Evolutionary conservation across 2,888 invertebrate genomes (phyloP), one percentile per base, ranked within the genome.

Genomic region (Amaurobius ferox): DNA sequence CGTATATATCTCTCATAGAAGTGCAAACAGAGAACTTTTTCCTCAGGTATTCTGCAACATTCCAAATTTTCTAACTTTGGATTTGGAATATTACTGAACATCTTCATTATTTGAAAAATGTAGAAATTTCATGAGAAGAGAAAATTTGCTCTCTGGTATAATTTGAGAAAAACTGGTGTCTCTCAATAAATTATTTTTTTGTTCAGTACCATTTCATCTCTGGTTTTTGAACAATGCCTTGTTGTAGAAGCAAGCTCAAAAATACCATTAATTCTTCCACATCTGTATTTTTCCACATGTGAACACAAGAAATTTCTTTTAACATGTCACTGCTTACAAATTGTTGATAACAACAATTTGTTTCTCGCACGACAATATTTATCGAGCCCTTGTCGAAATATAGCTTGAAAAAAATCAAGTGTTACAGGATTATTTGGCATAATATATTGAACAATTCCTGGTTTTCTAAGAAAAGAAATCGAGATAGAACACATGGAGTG

Each of bases 211-310:
- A 40, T 48, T 48, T 70, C 44, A 67, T 30, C 13, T 23, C 32
- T 0, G 83, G 77, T 40, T 81, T 81, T 30, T 67, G 55, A 2
- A 81, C 13, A 23, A 81, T 28, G 19, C 83, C 77, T 32, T 74
- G 48, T 16, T 40, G 44, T 5, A 64, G 13, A 7, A 83, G 7
- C 13, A 77, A 13, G 6, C 68, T 44, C 11, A 76, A 9, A 30
- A 83, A 64, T 13, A 16, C 19, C 23, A 39, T 40, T 3, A 77
- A 62, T 70, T 83, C 70, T 28, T 26, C 11, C 1, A 1, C 6
- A 16, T 26, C 3, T 3, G 68, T 74, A 7, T 73, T 40, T 66
- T 66, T 66, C 66, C 66, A 66, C n/a, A 30, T 66, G 23, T 61
- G 23, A 32, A 32, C 32, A 26, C n/a, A 11, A 66, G 32, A 66